Base-by-base conservation (phyloP, 1,140 invertebrate genomes). In the Aphidius ervi region DNA sequence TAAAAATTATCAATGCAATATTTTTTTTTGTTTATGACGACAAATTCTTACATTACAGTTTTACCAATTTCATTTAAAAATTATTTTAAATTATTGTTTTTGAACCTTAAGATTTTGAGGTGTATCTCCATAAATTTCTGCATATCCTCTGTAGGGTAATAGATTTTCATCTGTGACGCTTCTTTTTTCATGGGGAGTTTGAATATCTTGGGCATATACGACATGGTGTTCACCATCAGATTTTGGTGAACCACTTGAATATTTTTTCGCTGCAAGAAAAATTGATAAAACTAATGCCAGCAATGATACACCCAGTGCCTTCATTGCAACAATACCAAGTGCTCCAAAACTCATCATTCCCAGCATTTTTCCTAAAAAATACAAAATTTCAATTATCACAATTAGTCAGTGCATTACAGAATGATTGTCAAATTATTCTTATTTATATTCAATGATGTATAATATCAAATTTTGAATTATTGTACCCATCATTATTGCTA, bases 401-500 rank as follows among this genome's bases (percentile, higher is more conserved):
- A 48, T 61, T 56, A 42, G 46, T 57, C 6, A 9, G 41, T 41
- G 9, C 23, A 46, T 53, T 23, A 46, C 8, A 9, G 5, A 23
- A 39, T n/a, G 6, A 55, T 53, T 37, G 20, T 40, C 16, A 16
- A 16, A 16, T 16, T 16, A 16, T 10, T 58, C 58, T 1, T 16
- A 46, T 37, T 0, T 45, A 40, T 31, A 31, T 56, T 37, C 39
- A 45, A 31, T 31, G 23, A 31, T 31, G 4, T 31, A 31, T 31
- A 1, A 31, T 31, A 31, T 31, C 4, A 31, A 31, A 31, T 16
- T 16, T 16, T 16, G 16, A 16, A 16, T 16, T 16, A 16, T 16
- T 16, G 16, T 85, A 63, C 87, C 88, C 81, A 90, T 88, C 86
- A 90, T 89, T 41, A 89, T 59, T 0, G 85, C 87, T 72, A 89